phyloP scores from a whole-genome alignment of 2,113 vertebrate species.

The Callorhinus ursinus region DNA sequence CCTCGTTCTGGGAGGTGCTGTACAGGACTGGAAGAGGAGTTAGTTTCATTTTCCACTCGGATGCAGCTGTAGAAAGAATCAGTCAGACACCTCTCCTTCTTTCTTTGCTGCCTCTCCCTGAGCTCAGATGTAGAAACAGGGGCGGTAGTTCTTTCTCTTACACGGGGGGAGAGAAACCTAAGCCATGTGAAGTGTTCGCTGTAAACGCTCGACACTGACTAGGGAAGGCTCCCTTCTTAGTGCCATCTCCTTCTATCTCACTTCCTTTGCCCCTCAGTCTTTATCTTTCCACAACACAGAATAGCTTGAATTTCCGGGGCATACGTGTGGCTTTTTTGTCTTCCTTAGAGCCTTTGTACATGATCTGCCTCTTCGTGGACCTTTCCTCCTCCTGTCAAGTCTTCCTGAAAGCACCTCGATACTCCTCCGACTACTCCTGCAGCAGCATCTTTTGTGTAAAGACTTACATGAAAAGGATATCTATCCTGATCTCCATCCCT shows the following conservation, averaged over 20 bases:
- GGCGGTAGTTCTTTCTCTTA: neutral
- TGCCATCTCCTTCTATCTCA: neutral
- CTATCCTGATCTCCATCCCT: neutral
- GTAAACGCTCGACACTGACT: neutral
- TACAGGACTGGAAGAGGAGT: neutral
- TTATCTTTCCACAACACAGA: neutral
- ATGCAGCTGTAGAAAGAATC: constrained; percentile 11
- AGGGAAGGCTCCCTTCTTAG: neutral
- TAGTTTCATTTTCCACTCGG: constrained; percentile 55
- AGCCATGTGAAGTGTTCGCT: accelerated
- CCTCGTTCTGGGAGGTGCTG: neutral
- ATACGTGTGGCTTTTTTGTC: neutral
- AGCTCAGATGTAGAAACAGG: neutral
- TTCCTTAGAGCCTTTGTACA: neutral
- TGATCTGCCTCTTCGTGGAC: neutral
- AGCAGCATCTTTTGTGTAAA: neutral
- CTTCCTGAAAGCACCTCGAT: neutral
- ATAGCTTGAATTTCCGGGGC: neutral
- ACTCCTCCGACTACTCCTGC: neutral
- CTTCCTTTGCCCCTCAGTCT: neutral
- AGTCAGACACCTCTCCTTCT: neutral
- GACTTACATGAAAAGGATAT: neutral
- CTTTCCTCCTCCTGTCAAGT: neutral
- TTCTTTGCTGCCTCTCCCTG: neutral
- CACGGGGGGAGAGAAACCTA: neutral